Conservation (phyloP, 1,140 invertebrate genomes). For the Drosophila tropicalis region DNA sequence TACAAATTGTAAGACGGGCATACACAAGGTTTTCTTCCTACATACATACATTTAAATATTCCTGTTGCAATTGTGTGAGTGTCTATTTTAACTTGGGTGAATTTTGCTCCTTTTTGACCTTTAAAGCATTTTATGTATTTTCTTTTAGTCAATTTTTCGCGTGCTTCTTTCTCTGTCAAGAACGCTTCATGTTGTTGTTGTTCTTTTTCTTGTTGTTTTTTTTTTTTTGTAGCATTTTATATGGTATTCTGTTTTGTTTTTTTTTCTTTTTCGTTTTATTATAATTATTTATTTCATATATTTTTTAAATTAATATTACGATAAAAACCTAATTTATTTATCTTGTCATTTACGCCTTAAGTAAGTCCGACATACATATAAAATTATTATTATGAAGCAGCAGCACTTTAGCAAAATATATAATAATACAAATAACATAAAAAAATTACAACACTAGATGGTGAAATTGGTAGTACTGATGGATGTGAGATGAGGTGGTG, state of each 20-base stretch:
- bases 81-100: slow-evolving; percentile 25
- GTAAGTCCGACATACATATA: slow-evolving; percentile 62
- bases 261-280: slow-evolving; percentile 48
- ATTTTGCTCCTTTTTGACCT: slow-evolving; percentile 29
- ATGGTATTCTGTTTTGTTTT: slow-evolving; percentile 15
- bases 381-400: slow-evolving; percentile 73
- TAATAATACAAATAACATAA: slow-evolving; percentile 76
- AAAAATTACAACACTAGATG: slow-evolving; percentile 66
- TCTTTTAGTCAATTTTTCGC: slow-evolving; percentile 51
- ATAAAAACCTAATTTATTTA: slow-evolving; percentile 75
- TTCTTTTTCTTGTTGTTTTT: slow-evolving; percentile 42
- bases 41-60: slow-evolving; percentile 28
- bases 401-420: slow-evolving; percentile 62
- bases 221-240: slow-evolving; percentile 39
- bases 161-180: slow-evolving; percentile 54
- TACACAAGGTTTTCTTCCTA: slow-evolving; percentile 32
- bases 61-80: slow-evolving; percentile 37
- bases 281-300: slow-evolving; percentile 65
- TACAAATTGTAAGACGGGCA: slow-evolving; percentile 57
- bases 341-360: slow-evolving; percentile 79
- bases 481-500: neutral
- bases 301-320: slow-evolving; percentile 74
- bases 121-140: slow-evolving; percentile 45
- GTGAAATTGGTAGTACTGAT: neutral
- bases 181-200: slow-evolving; percentile 58